Evolutionary conservation across 2,113 vertebrate species (phyloP).

Genomic region (Bos indicus): DNA sequence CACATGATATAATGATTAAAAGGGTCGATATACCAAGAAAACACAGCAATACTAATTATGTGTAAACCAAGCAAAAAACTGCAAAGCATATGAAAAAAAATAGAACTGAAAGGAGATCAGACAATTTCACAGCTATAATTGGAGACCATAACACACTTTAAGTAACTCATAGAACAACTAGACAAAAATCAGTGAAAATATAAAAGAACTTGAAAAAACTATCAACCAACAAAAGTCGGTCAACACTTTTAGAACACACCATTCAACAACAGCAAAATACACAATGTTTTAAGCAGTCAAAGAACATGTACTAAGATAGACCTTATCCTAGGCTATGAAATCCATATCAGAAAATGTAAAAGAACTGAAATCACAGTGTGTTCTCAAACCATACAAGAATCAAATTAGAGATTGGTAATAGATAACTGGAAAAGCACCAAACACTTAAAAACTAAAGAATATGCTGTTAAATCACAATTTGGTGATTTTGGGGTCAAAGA

Average conservation of each 20-base stretch:
- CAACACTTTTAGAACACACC: not conserved
- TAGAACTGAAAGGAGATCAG: not conserved
- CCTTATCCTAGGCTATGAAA: not conserved
- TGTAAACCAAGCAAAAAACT: not conserved
- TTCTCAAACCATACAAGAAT: not conserved
- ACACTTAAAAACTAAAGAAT: not conserved
- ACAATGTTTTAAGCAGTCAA: not conserved
- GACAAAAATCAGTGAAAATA: not conserved
- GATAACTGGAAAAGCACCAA: not conserved
- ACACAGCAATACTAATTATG: not conserved
- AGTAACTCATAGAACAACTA: not conserved
- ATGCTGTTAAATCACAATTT: not conserved
- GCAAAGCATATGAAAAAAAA: not conserved
- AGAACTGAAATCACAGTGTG: not conserved
- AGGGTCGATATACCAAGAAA: not conserved
- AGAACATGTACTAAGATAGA: not conserved
- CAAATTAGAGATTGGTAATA: not conserved
- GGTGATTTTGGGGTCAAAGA: not conserved
- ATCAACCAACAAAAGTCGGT: not conserved
- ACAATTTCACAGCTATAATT: not conserved
- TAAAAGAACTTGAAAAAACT: not conserved
- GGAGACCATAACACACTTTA: not conserved
- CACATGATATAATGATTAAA: not conserved
- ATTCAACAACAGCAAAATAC: not conserved
- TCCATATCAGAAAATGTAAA: not conserved